Base-by-base conservation (phyloP, 37 sponge, comb jelly and placozoan species). In the Dysidea cf. avara region DNA sequence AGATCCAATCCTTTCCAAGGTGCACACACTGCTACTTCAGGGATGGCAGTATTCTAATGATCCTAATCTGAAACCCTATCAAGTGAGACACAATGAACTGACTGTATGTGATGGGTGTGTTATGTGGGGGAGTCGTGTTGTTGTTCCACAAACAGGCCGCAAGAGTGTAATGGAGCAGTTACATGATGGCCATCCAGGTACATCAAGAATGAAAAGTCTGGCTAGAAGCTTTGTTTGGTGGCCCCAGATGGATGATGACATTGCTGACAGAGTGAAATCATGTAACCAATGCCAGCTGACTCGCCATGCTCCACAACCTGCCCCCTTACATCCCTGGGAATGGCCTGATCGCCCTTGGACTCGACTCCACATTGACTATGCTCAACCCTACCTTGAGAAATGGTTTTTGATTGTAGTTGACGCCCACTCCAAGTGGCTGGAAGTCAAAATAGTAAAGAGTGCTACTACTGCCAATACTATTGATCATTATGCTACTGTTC, bases 171-270 rank as follows among this genome's bases (percentile, higher is more conserved):
- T 68, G 18, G 5, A 6, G 5, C 32, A 46, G 28, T 52, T 68
- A 16, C 69, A 68, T 29, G 33, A 7, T n/a, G 51, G 53, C n/a
- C 69, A 68, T 46, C 33, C 36, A 20, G 69, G 69, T 22, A 68
- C 47, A 31, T 46, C 31, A n/a, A 34, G 53, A 17, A 68, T 68
- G 69, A 68, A 47, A 68, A 31, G 51, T 7, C n/a, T 68, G 16
- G 50, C 69, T 20, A 46, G 69, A 49, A 68, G 53, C 53, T 49
- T 48, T 32, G 51, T 68, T 7, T 68, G 69, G 69, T 68, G 69
- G 69, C 69, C 69, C 26, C 29, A 52, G 20, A 7, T 68, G 20
- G 69, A 68, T 32, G 18, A 68, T 11, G 6, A n/a, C 28, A 68
- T 68, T 18, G 69, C 39, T 20, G 53, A 68, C 20, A 50, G 39